Conservation (phyloP, 2,113 vertebrate genomes). For the Hemiprocne comata region DNA sequence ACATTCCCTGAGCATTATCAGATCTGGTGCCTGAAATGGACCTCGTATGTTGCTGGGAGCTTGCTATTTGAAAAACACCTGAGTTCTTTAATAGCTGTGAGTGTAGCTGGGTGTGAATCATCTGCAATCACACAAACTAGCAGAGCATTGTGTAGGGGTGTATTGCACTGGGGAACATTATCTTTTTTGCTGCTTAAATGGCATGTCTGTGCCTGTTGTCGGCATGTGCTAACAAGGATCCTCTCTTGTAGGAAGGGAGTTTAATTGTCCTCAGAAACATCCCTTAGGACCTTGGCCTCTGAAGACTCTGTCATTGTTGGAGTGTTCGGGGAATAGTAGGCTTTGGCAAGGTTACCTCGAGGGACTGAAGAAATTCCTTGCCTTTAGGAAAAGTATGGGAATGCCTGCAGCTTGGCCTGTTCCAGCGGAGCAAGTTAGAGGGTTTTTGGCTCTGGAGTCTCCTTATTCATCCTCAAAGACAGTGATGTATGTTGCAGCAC, state of each 20-base stretch:
- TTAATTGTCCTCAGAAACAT: neutral
- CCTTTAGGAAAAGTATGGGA: neutral
- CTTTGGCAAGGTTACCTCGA: slow-evolving; percentile 25
- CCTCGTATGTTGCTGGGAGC: neutral
- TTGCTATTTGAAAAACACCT: neutral
- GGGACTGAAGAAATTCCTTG: slow-evolving; percentile 35
- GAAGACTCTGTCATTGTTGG: slow-evolving; percentile 3
- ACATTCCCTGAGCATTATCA: accelerated
- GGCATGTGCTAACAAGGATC: neutral
- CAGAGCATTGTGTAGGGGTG: neutral
- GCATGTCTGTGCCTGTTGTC: neutral
- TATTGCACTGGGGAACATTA: accelerated
- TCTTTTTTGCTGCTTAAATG: neutral
- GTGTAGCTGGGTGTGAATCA: neutral
- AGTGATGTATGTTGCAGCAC: neutral
- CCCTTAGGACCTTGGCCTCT: neutral
- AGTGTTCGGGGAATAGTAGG: neutral
- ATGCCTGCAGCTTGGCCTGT: slow-evolving; percentile 53
- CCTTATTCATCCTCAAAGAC: neutral
- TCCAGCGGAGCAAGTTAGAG: slow-evolving; percentile 42
- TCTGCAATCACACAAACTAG: neutral
- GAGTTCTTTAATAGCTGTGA: neutral
- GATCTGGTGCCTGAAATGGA: neutral
- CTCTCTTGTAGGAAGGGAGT: neutral
- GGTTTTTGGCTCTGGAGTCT: slow-evolving; percentile 33